A percentile compares a stretch with the other conserved stretches of the same genome.
phyloP scores from a whole-genome alignment of 2,888 invertebrate species.

The Oscheius myriophilus region DNA sequence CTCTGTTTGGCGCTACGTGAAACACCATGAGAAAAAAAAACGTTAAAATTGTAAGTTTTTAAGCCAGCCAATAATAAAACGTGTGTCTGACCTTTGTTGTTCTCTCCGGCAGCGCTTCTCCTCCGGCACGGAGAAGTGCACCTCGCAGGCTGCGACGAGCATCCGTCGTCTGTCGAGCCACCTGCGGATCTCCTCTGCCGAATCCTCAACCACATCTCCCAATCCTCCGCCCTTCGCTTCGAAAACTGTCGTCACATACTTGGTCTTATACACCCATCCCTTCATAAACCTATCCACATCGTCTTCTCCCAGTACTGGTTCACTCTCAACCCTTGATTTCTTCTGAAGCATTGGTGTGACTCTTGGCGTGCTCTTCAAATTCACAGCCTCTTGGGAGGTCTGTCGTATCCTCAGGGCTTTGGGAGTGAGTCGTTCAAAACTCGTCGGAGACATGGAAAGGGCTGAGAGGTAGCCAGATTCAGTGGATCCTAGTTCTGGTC shows the following conservation, averaged over 20 bases:
- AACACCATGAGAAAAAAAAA: too few relatives aligned
- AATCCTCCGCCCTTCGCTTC: slow-evolving; percentile 57
- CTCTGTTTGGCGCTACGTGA: too few relatives aligned
- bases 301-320: slow-evolving; percentile 24
- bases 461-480: slow-evolving; percentile 24
- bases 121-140: slow-evolving; percentile 67
- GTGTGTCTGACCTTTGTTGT: slow-evolving; percentile 57
- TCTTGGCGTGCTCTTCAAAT: background rate
- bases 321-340: slow-evolving; percentile 9
- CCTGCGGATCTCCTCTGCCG: slow-evolving; percentile 53
- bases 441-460: slow-evolving; percentile 12
- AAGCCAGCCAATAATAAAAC: too few relatives aligned
- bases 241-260: slow-evolving; percentile 65
- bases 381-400: slow-evolving; percentile 24
- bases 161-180: slow-evolving; percentile 61
- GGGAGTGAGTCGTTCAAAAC: slow-evolving; percentile 21
- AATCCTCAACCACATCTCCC: slow-evolving; percentile 43
- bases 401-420: slow-evolving; percentile 24
- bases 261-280: slow-evolving; percentile 54
- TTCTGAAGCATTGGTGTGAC: background rate
- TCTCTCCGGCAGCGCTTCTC: slow-evolving; percentile 50
- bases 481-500: slow-evolving; percentile 2
- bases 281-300: slow-evolving; percentile 44
- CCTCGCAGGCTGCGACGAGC: slow-evolving; percentile 65
- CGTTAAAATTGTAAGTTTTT: too few relatives aligned